Conservation (phyloP, 2,113 vertebrate species). For the Neotoma lepida region DNA sequence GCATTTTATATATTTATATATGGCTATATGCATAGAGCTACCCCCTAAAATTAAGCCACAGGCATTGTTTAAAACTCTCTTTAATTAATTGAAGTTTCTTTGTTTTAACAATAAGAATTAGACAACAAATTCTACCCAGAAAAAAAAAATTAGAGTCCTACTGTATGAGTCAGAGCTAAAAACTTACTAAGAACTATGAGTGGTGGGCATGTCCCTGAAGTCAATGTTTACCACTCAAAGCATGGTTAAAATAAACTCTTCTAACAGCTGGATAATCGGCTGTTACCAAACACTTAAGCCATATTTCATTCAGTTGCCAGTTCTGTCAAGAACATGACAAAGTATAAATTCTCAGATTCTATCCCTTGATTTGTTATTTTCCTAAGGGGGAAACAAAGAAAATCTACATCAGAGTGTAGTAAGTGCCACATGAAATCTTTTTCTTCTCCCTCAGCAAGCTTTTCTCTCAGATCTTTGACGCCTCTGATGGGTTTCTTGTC, state of each 20-base stretch:
- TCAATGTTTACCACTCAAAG: background rate
- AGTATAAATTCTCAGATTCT: background rate
- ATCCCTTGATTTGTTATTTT: constrained; percentile 7
- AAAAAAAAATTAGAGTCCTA: background rate
- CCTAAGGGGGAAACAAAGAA: background rate
- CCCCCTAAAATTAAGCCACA: background rate
- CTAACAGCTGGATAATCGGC: background rate
- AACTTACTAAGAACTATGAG: background rate
- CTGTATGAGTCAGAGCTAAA: background rate
- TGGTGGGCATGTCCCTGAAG: background rate
- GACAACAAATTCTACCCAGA: constrained; percentile 15
- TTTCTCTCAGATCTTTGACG: background rate
- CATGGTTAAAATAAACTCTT: background rate
- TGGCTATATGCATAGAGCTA: background rate
- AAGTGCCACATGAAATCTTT: constrained; percentile 26
- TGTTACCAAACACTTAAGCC: background rate
- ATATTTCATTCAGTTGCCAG: background rate
- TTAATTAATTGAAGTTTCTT: constrained; percentile 1
- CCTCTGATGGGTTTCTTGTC: constrained; percentile 4
- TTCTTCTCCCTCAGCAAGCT: constrained; percentile 10
- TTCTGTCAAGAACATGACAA: background rate
- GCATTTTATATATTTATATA: background rate
- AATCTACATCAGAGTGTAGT: background rate
- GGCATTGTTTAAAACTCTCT: constrained; percentile 35
- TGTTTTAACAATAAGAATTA: constrained; percentile 31